These are phyloP conservation scores for Paracyprichromis sp. DNA, from an alignment of 2,113 vertebrate genomes.

Conservation along the genomic window DNA sequence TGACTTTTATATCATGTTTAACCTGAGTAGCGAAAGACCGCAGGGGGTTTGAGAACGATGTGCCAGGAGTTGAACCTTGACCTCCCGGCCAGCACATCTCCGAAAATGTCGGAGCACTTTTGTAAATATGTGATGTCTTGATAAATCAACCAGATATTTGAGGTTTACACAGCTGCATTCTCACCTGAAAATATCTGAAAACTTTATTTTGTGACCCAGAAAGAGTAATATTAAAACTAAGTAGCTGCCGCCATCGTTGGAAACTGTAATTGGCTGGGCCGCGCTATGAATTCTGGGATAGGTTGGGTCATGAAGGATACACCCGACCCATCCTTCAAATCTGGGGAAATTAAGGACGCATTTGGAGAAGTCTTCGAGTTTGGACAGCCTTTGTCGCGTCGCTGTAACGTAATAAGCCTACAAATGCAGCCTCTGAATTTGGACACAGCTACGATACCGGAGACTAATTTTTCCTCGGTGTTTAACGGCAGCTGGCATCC, in stretches of 20 bases:
- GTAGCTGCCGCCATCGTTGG: neutral
- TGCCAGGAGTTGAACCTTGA: neutral
- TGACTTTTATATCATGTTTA: neutral
- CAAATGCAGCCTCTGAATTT: neutral
- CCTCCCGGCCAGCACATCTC: fast-evolving
- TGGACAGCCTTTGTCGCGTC: neutral
- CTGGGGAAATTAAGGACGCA: fast-evolving
- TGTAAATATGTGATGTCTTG: neutral
- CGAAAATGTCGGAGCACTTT: neutral
- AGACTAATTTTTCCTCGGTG: fast-evolving
- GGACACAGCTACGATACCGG: neutral
- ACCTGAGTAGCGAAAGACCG: neutral
- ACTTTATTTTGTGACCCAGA: neutral
- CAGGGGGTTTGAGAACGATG: neutral
- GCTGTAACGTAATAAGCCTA: neutral
- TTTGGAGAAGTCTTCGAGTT: neutral
- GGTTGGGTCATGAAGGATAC: neutral
- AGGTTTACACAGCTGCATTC: neutral
- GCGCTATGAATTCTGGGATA: neutral
- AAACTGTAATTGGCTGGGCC: neutral
- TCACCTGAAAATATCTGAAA: fast-evolving
- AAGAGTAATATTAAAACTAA: neutral
- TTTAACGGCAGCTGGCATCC: neutral
- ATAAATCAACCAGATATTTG: fast-evolving
- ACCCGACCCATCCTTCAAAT: neutral